Evolutionary conservation across 2,888 invertebrate species (phyloP).

Genomic region (Heliconius ismenius): DNA sequence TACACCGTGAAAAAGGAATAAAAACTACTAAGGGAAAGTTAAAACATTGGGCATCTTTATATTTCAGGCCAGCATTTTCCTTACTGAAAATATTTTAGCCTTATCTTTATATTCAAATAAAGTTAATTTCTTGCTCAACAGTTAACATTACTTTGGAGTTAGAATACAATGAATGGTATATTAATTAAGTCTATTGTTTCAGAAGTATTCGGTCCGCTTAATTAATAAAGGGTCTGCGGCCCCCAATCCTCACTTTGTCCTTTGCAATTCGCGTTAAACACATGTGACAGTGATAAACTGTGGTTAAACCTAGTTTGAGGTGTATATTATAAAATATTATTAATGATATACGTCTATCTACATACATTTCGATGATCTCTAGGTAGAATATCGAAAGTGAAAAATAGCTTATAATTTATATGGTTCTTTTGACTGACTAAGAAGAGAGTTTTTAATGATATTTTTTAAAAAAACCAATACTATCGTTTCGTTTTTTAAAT

Average conservation of each 20-base stretch:
- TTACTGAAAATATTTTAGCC: neutral
- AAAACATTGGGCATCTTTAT: no score
- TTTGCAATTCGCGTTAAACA: neutral
- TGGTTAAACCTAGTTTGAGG: neutral
- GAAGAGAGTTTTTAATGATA: no score
- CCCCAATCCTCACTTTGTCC: neutral
- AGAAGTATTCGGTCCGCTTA: conserved; percentile 7
- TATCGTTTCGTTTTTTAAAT: no score
- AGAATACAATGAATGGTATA: neutral
- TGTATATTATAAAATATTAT: neutral
- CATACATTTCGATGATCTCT: no score
- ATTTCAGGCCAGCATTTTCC: neutral
- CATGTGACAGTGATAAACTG: conserved; percentile 10
- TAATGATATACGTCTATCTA: neutral
- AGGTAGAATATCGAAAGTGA: no score
- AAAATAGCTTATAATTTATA: no score
- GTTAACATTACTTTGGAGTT: neutral
- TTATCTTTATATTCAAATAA: neutral
- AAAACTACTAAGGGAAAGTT: no score
- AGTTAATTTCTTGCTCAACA: neutral
- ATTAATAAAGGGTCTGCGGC: conserved; percentile 8
- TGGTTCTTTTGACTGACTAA: no score
- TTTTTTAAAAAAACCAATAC: no score
- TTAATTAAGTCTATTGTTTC: conserved; percentile 13
- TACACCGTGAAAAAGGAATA: no score